These are phyloP conservation scores for Spinus olivaceus DNA, from an alignment of 2,797 vertebrate genomes.

Conservation along the genomic window DNA sequence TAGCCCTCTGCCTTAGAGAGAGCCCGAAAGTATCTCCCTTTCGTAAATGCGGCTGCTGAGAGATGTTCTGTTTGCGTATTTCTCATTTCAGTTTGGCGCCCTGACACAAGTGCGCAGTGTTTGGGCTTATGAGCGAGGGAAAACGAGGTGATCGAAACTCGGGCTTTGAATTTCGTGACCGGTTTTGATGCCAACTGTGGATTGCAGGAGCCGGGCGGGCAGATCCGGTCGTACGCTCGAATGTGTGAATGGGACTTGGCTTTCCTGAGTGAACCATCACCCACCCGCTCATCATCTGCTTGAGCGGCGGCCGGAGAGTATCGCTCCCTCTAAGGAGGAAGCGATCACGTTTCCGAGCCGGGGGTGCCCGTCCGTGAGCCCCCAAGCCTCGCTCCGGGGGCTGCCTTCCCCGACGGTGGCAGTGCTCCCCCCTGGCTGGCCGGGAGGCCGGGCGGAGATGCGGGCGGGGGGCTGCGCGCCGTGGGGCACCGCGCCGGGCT, in stretches of 20 bases:
- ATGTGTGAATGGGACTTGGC: neutral
- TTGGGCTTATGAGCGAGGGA: neutral
- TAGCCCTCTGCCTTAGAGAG: neutral
- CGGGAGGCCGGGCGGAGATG: neutral
- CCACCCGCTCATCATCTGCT: neutral
- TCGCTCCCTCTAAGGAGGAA: neutral
- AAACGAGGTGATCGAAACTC: neutral
- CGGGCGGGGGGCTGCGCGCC: neutral
- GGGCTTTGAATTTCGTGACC: neutral
- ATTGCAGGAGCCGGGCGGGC: neutral
- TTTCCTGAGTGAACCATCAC: neutral
- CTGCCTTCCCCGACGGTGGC: neutral
- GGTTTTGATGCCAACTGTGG: conserved; percentile 19
- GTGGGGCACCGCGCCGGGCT: neutral
- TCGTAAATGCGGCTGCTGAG: neutral
- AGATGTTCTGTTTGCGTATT: neutral
- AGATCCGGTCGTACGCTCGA: neutral
- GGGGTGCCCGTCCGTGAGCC: neutral
- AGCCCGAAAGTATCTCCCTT: neutral
- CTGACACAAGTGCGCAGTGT: neutral
- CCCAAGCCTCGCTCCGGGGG: neutral
- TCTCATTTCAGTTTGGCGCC: neutral
- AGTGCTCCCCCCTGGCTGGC: neutral
- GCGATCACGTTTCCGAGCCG: neutral
- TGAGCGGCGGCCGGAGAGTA: neutral